Conservation (phyloP, 1,140 invertebrate species). For the Drosophila willistoni region DNA sequence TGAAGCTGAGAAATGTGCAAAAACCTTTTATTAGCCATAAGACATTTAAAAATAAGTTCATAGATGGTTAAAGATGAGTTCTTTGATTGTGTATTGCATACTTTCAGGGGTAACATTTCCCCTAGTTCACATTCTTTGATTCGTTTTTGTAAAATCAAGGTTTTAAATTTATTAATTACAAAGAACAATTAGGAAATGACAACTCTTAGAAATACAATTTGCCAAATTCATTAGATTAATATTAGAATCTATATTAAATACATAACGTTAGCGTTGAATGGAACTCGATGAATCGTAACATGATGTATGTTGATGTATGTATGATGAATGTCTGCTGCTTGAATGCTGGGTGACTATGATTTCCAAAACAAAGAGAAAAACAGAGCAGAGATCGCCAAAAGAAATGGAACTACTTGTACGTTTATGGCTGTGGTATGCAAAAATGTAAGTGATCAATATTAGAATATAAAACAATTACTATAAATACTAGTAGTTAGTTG, state of each 20-base stretch:
- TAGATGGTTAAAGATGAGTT: no score
- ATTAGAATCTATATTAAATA: constrained; percentile 31
- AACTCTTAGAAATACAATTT: constrained; percentile 36
- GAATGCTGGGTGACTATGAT: constrained; percentile 36
- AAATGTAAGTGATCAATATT: constrained; percentile 68
- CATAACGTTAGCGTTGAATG: constrained; percentile 37
- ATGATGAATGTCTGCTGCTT: constrained; percentile 39
- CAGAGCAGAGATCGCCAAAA: constrained; percentile 31
- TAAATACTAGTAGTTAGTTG: constrained; percentile 31
- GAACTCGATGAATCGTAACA: constrained; percentile 12
- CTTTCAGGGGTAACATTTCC: no score
- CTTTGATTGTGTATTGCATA: no score
- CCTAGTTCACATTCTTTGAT: no score
- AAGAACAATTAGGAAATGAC: constrained; percentile 39
- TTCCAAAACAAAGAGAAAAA: constrained; percentile 4
- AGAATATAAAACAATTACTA: constrained; percentile 34
- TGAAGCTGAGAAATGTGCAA: no score
- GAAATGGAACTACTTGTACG: constrained; percentile 33
- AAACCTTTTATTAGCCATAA: no score
- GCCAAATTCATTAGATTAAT: constrained; percentile 57
- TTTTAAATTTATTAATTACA: background rate
- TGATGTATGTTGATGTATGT: constrained; percentile 26
- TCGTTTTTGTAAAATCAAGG: no score
- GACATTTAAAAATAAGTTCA: no score
- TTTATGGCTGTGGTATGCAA: constrained; percentile 64